Base-by-base conservation (phyloP, 2,888 invertebrate species). In the Lasioglossum morio region DNA sequence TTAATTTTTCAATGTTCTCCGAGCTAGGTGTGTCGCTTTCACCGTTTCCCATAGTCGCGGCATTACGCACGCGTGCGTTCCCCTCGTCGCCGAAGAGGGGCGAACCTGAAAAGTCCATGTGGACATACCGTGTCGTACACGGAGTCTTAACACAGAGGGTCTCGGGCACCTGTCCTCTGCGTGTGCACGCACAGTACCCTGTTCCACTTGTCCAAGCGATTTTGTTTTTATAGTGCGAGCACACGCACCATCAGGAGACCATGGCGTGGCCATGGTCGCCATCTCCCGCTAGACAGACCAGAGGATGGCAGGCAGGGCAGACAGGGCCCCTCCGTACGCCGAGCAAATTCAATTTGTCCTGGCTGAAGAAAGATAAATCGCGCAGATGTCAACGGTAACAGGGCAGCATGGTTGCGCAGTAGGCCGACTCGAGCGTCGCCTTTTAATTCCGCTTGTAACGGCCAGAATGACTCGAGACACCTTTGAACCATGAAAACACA, bases 341-440 rank as follows among this genome's bases (percentile, higher is more conserved):
- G 84, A 91, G 90, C 90, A 91, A 92, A 92, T 90, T 90, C 88
- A 89, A 89, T 91, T 91, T 87, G 88, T 87, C 89, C 81, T 87
- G 88, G 88, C 88, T 87, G 86, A 90, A 87, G 89, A 89, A 93
- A 93, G 93, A 94, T 93, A 93, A 94, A 94, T 94, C 93, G 93
- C 88, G 89, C 89, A 91, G 92, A 92, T 93, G 94, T 94, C 94
- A 93, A 92, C 89, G 90, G 85, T 92, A 94, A 84, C 90, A 93
- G 93, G 93, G 34, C 75, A 85, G 73, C 87, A 93, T 91, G 86
- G 84, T n/a, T 23, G 5, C 5, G 43, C n/a, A 48, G 84, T 72
- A 88, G 79, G 81, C 30, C 40, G 53, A 4, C 43, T 23, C 16
- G 4, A 19, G 27, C 12, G 53, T 1, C 46, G 66, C 72, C n/a